phyloP scores from a whole-genome alignment of 2,113 vertebrate species.

The Chroicocephalus ridibundus region DNA sequence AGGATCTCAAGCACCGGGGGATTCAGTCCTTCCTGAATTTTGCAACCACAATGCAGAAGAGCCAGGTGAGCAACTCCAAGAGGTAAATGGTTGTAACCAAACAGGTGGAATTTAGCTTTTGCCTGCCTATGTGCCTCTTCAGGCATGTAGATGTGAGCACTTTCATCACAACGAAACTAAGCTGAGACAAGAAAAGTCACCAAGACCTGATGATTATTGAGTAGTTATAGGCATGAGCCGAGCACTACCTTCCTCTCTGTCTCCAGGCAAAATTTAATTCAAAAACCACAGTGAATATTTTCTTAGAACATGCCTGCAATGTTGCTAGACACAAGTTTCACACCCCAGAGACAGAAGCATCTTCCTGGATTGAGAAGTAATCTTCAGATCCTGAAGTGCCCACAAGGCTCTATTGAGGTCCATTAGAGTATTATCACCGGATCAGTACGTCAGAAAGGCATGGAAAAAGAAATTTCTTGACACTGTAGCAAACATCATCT shows the following conservation, averaged over 20 bases:
- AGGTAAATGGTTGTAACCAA: not conserved
- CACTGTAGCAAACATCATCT: not conserved
- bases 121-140: not conserved
- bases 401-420: not conserved
- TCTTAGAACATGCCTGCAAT: not conserved
- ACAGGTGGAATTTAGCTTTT: not conserved
- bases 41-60: not conserved
- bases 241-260: not conserved
- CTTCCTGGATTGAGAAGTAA: not conserved
- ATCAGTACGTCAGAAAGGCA: not conserved
- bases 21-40: not conserved
- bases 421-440: not conserved
- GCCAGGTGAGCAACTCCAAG: not conserved
- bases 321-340: not conserved
- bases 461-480: not conserved
- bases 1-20: not conserved
- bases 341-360: not conserved
- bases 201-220: not conserved
- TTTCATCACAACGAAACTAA: not conserved
- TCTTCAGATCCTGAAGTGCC: not conserved
- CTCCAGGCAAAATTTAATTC: not conserved
- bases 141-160: not conserved
- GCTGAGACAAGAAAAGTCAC: not conserved
- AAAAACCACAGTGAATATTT: rapidly evolving
- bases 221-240: not conserved